Percentiles rank a stretch among this genome's conserved stretches.
Conservation (phyloP, 2,888 invertebrate genomes). For the Boloria selene region DNA sequence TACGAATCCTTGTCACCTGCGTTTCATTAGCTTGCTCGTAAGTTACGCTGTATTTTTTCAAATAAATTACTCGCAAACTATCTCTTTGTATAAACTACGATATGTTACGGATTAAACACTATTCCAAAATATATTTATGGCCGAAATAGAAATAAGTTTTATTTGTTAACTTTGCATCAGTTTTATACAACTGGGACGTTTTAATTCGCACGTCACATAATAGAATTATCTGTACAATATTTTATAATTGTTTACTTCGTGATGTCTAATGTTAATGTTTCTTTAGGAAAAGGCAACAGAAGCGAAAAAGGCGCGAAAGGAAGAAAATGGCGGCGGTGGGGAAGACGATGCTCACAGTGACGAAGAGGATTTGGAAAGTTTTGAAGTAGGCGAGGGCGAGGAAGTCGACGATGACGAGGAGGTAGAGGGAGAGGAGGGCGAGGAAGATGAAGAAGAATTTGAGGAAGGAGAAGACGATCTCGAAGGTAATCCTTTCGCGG, state of each 20-base stretch:
- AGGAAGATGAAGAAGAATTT: slow-evolving; percentile 84
- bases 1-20: slow-evolving; percentile 75
- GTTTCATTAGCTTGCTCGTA: slow-evolving; percentile 61
- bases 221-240: background rate
- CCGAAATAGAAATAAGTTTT: too few relatives aligned
- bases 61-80: slow-evolving; percentile 50
- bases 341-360: slow-evolving; percentile 83
- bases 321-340: slow-evolving; percentile 88
- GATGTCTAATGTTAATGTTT: slow-evolving; percentile 12
- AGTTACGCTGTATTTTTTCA: slow-evolving; percentile 51
- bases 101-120: too few relatives aligned
- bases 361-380: slow-evolving; percentile 85
- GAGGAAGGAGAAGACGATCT: slow-evolving; percentile 85
- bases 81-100: slow-evolving; percentile 20
- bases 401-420: slow-evolving; percentile 84
- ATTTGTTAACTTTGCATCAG: too few relatives aligned
- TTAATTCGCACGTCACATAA: background rate
- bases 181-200: too few relatives aligned
- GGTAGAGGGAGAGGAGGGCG: slow-evolving; percentile 83
- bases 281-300: slow-evolving; percentile 87
- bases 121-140: too few relatives aligned
- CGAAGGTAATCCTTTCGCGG: slow-evolving; percentile 68
- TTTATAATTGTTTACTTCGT: background rate
- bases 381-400: slow-evolving; percentile 83
- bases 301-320: slow-evolving; percentile 90